Conservation (phyloP, 2,888 invertebrate species). For the Drosophila kuntzei region DNA sequence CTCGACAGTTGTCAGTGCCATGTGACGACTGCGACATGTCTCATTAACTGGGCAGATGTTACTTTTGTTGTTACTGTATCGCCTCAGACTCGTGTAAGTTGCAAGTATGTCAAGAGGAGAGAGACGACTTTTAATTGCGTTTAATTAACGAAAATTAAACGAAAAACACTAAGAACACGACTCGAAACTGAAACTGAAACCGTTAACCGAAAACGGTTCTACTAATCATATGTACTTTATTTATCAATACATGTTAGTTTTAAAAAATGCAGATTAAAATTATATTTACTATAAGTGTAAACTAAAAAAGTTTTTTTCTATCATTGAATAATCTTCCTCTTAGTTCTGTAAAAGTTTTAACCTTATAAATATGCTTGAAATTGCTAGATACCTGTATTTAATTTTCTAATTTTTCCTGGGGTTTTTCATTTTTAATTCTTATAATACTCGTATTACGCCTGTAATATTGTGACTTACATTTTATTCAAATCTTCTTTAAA, state of each 20-base stretch:
- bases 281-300: not conserved
- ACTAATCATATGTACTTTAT: not conserved
- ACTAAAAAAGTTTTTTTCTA: not conserved
- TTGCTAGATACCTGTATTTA: no score
- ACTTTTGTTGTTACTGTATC: slow-evolving; percentile 11
- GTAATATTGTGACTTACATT: no score
- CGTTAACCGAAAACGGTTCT: slow-evolving; percentile 21
- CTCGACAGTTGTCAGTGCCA: slow-evolving; percentile 68
- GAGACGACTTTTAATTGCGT: slow-evolving; percentile 63
- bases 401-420: no score
- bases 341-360: not conserved
- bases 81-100: slow-evolving; percentile 15
- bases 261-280: not conserved
- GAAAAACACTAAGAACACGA: slow-evolving; percentile 51
- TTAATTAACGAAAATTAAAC: slow-evolving; percentile 77
- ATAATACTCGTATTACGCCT: no score
- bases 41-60: slow-evolving; percentile 67
- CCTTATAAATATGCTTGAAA: no score
- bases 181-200: slow-evolving; percentile 12
- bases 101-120: slow-evolving; percentile 32
- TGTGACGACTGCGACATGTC: slow-evolving; percentile 73
- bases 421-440: no score
- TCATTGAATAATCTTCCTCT: not conserved
- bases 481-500: no score
- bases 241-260: not conserved